phyloP scores from a whole-genome alignment of 2,797 vertebrate species.

The Harpagifer antarcticus region DNA sequence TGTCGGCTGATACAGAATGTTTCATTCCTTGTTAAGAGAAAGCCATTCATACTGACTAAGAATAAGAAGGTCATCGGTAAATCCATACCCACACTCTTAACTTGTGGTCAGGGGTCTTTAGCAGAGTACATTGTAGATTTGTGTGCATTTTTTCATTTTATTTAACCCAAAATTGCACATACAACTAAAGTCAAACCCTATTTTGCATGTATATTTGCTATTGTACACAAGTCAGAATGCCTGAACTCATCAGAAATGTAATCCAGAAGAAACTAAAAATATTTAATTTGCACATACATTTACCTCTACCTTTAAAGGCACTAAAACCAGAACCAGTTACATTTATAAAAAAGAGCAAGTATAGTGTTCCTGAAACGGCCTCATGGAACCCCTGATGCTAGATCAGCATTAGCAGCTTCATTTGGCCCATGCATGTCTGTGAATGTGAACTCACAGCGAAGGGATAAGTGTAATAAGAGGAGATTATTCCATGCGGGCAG shows the following conservation, averaged over 20 bases:
- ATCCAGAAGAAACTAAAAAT: too few relatives aligned
- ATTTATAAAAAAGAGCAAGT: constrained; percentile 3
- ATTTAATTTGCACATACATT: neutral
- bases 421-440: constrained; percentile 53
- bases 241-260: too few relatives aligned
- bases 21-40: neutral
- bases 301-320: neutral
- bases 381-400: constrained; percentile 34
- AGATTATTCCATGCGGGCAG: constrained; percentile 74
- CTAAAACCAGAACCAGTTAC: constrained; percentile 1
- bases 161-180: neutral
- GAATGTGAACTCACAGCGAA: constrained; percentile 64
- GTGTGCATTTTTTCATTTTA: neutral
- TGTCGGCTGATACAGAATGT: neutral
- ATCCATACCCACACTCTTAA: too few relatives aligned
- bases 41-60: neutral
- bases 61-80: neutral
- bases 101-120: neutral
- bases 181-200: neutral
- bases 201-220: neutral
- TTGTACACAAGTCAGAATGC: too few relatives aligned
- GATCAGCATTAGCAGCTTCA: constrained; percentile 57
- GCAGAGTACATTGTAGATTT: neutral
- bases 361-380: constrained; percentile 23
- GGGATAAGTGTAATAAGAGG: constrained; percentile 75